These are phyloP conservation scores for Polyergus mexicanus DNA, from an alignment of 1,140 invertebrate genomes.

Conservation along the genomic window DNA sequence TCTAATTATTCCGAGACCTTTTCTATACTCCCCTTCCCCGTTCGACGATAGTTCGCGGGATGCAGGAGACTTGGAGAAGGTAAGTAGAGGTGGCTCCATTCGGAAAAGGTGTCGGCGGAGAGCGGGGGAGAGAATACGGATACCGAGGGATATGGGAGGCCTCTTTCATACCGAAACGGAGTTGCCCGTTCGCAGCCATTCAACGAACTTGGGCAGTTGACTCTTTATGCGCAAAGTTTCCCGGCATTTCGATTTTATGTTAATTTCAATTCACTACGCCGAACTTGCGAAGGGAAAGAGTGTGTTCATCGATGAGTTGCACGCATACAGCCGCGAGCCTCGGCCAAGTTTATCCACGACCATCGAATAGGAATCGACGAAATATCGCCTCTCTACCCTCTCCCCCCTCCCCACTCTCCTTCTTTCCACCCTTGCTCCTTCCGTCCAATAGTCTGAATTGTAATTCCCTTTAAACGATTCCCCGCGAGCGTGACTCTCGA, in stretches of 20 bases:
- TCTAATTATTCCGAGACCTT: conserved; percentile 77
- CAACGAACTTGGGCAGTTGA: conserved; percentile 85
- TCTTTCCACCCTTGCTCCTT: conserved; percentile 47
- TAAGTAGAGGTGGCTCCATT: conserved; percentile 27
- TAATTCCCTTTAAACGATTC: conserved; percentile 81
- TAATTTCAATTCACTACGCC: conserved; percentile 86
- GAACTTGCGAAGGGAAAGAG: conserved; percentile 79
- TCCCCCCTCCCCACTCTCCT: conserved; percentile 39
- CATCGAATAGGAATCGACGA: conserved; percentile 81
- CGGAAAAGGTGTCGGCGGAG: conserved; percentile 35
- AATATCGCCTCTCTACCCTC: conserved; percentile 77
- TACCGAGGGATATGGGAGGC: conserved; percentile 13
- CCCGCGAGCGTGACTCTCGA: conserved; percentile 80
- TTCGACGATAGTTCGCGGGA: conserved; percentile 32
- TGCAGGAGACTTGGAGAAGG: conserved; percentile 30
- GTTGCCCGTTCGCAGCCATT: conserved; percentile 82
- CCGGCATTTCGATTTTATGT: conserved; percentile 86
- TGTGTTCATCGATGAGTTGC: conserved; percentile 71
- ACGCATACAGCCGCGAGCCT: conserved; percentile 72
- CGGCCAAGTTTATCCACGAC: conserved; percentile 81
- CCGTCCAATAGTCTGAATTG: conserved; percentile 74
- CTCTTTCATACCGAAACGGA: conserved; percentile 81
- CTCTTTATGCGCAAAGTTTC: conserved; percentile 86
- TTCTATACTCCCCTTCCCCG: conserved; percentile 54
- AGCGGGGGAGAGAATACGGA: not conserved